Evolutionary conservation across 23 tunicate species (phyloP), one percentile per base, ranked within the genome.

Genomic region (Clavelina lepadiformis): DNA sequence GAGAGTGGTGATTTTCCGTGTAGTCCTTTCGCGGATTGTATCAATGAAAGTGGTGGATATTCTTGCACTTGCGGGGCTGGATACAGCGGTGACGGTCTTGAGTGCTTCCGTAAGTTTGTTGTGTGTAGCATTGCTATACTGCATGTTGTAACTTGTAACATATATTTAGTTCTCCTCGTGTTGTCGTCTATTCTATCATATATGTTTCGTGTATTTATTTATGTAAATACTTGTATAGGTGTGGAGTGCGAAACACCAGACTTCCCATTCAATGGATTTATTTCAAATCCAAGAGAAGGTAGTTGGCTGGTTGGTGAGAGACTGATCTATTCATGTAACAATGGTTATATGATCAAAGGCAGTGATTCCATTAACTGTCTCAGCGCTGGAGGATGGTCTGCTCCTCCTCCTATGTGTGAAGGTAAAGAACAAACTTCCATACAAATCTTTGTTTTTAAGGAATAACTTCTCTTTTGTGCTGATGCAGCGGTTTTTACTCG

Each of bases 241-340:
- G 38, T 63, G 20, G 50, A 63, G 38, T 63, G 68, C 23, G 8
- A 28, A 3, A n/a, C 3, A 6, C 68, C 68, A 3, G 30, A 6
- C 23, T 15, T 27, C 23, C 68, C 68, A 5, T 7, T 5, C 5
- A 37, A 63, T 35, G 68, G 68, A 3, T 35, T 34, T 35, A 34
- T 37, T 6, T 51, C 46, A 15, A 35, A 63, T 23, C 22, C 66
- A 45, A 65, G 23, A n/a, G 71, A 61, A 21, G 35, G 29, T 21
- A 32, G 23, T 49, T 64, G 56, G 74, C 37, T 37, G 3, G 49
- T 29, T 52, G 87, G 68, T 35, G 80, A 73, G 11, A 21, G 21
- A 1, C 67, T 74, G 2, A 35, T 58, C 7, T 88, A 62, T 27
- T 58, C 61, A 23, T 88, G 96, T 52, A 53, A 68, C 21, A 30